A percentile compares a stretch with the other conserved stretches of the same genome.
These are phyloP conservation scores for Dorcus hopei DNA, from an alignment of 2,888 invertebrate species.

Conservation along the genomic window DNA sequence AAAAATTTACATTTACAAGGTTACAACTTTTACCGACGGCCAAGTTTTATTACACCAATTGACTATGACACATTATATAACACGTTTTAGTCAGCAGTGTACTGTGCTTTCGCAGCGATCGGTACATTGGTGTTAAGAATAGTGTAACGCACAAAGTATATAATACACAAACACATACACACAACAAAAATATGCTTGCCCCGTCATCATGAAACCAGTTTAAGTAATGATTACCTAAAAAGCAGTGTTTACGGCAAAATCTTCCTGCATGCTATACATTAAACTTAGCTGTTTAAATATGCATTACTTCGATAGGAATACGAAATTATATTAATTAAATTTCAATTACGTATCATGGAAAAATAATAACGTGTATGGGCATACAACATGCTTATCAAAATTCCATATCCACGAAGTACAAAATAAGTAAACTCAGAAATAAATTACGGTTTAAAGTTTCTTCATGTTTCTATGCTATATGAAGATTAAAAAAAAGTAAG, in stretches of 20 bases:
- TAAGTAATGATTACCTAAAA: conserved; percentile 19
- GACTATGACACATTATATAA: not conserved
- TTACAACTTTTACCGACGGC: conserved; percentile 10
- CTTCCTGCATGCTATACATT: not conserved
- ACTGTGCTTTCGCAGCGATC: not conserved
- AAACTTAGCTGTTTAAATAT: not conserved
- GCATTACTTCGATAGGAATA: conserved; percentile 1
- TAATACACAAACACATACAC: not conserved
- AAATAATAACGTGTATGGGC: conserved; percentile 2
- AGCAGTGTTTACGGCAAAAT: conserved; percentile 5
- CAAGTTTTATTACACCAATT: conserved; percentile 11
- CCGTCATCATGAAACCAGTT: conserved; percentile 20
- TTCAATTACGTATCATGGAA: conserved; percentile 9
- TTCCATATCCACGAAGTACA: not conserved
- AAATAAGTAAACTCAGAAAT: not conserved
- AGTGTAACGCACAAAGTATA: too few relatives aligned
- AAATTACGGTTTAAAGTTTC: too few relatives aligned
- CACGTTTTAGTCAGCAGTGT: not conserved
- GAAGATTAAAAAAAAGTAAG: too few relatives aligned
- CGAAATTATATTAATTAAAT: conserved; percentile 10
- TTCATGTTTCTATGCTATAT: too few relatives aligned
- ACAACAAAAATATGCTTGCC: conserved; percentile 1
- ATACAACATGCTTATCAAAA: not conserved
- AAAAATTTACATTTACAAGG: conserved; percentile 11
- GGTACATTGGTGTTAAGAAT: too few relatives aligned